phyloP scores from a whole-genome alignment of 2,888 invertebrate genomes.

The Sphaerophoria rueppellii region DNA sequence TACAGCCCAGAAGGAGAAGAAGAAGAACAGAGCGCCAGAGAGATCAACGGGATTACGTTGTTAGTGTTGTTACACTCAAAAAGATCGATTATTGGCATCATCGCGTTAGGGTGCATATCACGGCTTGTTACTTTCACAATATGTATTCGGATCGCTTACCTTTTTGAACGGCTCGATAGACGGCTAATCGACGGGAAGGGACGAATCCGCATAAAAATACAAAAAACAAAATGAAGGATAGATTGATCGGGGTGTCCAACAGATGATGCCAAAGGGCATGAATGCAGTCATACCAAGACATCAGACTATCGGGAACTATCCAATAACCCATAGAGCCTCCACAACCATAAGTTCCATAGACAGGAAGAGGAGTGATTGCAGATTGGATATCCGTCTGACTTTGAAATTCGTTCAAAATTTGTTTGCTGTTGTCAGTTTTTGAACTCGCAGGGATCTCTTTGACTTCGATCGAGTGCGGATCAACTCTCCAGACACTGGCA shows the following conservation, averaged over 20 bases:
- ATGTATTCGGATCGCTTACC: neutral
- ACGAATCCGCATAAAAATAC: constrained; percentile 50
- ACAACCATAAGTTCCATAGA: constrained; percentile 18
- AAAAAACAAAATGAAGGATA: constrained; percentile 49
- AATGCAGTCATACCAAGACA: constrained; percentile 54
- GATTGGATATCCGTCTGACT: constrained; percentile 30
- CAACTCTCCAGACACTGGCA: constrained; percentile 8
- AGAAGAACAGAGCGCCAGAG: constrained; percentile 44
- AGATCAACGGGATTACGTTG: constrained; percentile 65
- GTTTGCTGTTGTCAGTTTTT: constrained; percentile 51
- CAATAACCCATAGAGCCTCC: constrained; percentile 20
- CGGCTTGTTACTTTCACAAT: constrained; percentile 61
- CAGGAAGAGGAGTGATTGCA: constrained; percentile 73
- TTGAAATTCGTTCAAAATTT: constrained; percentile 67
- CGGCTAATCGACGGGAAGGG: neutral
- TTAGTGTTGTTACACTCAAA: constrained; percentile 57
- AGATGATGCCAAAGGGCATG: constrained; percentile 71
- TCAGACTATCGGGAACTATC: constrained; percentile 16
- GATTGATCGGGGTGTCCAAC: constrained; percentile 71
- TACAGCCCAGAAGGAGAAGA: constrained; percentile 26
- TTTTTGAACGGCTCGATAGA: neutral
- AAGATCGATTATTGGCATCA: constrained; percentile 72
- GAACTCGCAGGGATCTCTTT: constrained; percentile 27
- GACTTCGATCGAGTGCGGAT: constrained; percentile 55
- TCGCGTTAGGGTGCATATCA: constrained; percentile 71